Evolutionary conservation across 2,888 invertebrate species (phyloP), one percentile per base, ranked within the genome.

Genomic region (Dyspetes luteomarginatus): DNA sequence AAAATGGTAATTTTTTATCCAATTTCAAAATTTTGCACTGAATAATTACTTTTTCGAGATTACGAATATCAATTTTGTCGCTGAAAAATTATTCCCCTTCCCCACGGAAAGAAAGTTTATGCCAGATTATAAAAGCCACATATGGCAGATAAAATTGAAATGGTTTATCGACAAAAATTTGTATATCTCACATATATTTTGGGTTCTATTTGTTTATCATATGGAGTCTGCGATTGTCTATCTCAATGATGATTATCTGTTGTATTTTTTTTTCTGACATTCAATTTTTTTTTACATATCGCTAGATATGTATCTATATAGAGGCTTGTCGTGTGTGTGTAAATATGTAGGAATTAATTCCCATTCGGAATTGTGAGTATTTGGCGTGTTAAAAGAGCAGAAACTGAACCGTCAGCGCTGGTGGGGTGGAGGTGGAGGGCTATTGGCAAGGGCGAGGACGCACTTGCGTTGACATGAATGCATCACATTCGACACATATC

Each of bases 401-500:
- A 67, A 56, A 43, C 55, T 7, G 52, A 67, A 24, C 60, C 60
- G 7, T 41, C 9, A 36, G 36, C 12, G 36, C 4, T 12, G 17
- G 43, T 15, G 9, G 3, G 48, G 65, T 24, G 65, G n/a, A 17
- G 7, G 7, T 12, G 65, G 12, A 19, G 55, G 15, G 15, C 45
- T 64, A 19, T 41, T 78, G 75, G 28, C 43, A 68, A 78, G 75
- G 55, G 15, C 43, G 75, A 75, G 78, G 69, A 69, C 68, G 74
- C 58, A 69, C 67, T 77, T 58, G 78, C 78, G 74, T 82, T 78
- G 74, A 75, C 78, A 72, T 69, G 67, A 67, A 43, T 75, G 78
- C 78, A 82, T 82, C 78, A 78, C 78, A 73, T 81, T 81, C 77
- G 60, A 73, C 81, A 77, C 81, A 77, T 81, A 73, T 81, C 77